Evolutionary conservation across 2,888 invertebrate species (phyloP), one percentile per base, ranked within the genome.

Genomic region (Dromius quadrimaculatus): DNA sequence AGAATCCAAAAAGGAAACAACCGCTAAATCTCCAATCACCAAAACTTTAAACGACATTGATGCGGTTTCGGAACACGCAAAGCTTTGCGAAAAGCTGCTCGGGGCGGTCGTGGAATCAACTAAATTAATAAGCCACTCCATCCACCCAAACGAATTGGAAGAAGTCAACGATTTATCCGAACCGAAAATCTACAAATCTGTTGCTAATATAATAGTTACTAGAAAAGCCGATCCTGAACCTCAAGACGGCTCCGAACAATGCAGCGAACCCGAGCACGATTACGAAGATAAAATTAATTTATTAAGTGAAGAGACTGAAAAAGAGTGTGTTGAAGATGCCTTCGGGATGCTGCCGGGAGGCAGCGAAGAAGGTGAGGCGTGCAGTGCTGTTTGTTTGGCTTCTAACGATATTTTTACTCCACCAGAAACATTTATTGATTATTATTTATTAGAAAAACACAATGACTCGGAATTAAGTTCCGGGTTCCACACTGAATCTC

Each of bases 71-170:
- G 83, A 84, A 72, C 83, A 84, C 1, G 83, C 84, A 2, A 84
- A 84, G 66, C 78, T 83, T 36, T 85, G 85, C 74, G 84, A 84
- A 36, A 84, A 85, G 73, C 77, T 85, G 68, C 74, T 85, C 1
- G 78, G 84, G 54, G 83, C 83, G 17, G 83, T 83, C 0, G 79
- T 80, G 9, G 80, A 80, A 62, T 79, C 78, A 70, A 77, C 73
- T 0, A 78, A 79, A 61, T 72, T 79, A 34, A 74, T 79, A 43
- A 75, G 73, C 9, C 74, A 76, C 34, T 74, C 76, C 6, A 76
- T 76, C n/a, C n/a, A n/a, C n/a, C n/a, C n/a, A n/a, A n/a, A 36
- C 8, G 38, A 32, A 3, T 59, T 71, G 1, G 81, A 82, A 73
- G 76, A 77, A 63, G 78, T 79, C 0, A 77, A 77, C 59, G 76